Evolutionary conservation across 2,797 vertebrate species (phyloP), one percentile per base, ranked within the genome.

Genomic region (Schizothorax lantsangensis): DNA sequence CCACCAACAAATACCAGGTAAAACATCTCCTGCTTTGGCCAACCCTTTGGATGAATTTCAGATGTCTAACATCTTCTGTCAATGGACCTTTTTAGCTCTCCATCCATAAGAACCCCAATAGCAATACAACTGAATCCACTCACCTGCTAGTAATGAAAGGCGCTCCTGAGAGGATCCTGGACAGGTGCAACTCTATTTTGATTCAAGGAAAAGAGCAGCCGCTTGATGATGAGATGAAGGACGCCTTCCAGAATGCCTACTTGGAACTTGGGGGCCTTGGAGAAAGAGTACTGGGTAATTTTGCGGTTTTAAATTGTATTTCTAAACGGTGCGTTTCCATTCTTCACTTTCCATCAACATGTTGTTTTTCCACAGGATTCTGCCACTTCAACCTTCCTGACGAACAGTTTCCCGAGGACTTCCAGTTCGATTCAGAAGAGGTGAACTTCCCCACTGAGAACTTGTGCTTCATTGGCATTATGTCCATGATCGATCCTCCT

Each of bases 1-100:
- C 98, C 49, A 99, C 98, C 84, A 99, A 99, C 93, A 99, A 99
- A 89, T 99, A 99, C 92, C 98, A 99, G 97, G 98, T 99, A 93
- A 30, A 43, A 9, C 2, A 23, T 43, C 10, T 7, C 19, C n/a
- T 26, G 14, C 14, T 19, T 77, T 14, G 19, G 40, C 14, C 52
- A 30, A 17, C 3, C 15, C 23, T 45, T 86, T 40, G 21, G 64
- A 21, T 66, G 5, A 30, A 26, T 73, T 30, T 71, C 40, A 75
- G 59, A 30, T 86, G 81, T 47, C 49, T 89, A 4, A 87, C 5
- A 2, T 2, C 21, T 59, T 73, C 57, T 84, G 21, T 17, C 33
- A 30, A 26, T 47, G 15, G 2, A 21, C 3, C 10, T 33, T 15
- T 14, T 71, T 83, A 99, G 98, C 92, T 99, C 59, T 99, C 98